A percentile compares a stretch with the other conserved stretches of the same genome.
Evolutionary conservation across 1,140 invertebrate genomes (phyloP).

Genomic region (Lepidostoma basale): DNA sequence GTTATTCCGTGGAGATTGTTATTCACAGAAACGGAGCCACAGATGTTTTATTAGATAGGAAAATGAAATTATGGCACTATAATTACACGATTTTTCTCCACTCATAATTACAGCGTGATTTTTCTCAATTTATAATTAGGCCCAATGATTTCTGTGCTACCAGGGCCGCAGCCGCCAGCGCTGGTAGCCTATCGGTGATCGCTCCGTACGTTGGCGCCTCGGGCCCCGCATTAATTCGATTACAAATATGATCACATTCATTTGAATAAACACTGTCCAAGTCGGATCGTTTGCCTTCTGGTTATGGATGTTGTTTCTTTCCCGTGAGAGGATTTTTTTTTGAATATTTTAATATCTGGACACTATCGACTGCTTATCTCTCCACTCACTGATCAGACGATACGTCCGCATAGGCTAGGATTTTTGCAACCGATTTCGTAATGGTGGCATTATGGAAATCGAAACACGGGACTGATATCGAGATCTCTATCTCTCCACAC

Average conservation of each 20-base stretch:
- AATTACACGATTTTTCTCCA: constrained; percentile 14
- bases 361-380: constrained; percentile 7
- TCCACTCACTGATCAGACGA: not conserved
- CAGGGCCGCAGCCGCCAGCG: not conserved
- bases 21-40: constrained; percentile 1
- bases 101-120: constrained; percentile 29
- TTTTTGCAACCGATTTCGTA: constrained; percentile 19
- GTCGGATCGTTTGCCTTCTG: constrained; percentile 21
- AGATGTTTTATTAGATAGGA: constrained; percentile 30
- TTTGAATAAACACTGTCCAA: constrained; percentile 29
- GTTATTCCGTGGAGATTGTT: constrained; percentile 15
- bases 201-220: constrained; percentile 1
- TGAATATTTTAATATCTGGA: constrained; percentile 22
- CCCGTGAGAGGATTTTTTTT: constrained; percentile 29
- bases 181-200: constrained; percentile 10
- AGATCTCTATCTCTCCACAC: too few relatives aligned
- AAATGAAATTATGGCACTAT: constrained; percentile 26
- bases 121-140: constrained; percentile 36
- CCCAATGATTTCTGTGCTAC: constrained; percentile 34
- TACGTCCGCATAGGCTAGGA: not conserved
- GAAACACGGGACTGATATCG: not conserved
- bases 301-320: constrained; percentile 25
- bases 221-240: constrained; percentile 32
- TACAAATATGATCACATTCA: constrained; percentile 29
- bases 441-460: constrained; percentile 19